These are phyloP conservation scores for Cherax destructor DNA, from an alignment of 1,140 invertebrate genomes.

Conservation along the genomic window DNA sequence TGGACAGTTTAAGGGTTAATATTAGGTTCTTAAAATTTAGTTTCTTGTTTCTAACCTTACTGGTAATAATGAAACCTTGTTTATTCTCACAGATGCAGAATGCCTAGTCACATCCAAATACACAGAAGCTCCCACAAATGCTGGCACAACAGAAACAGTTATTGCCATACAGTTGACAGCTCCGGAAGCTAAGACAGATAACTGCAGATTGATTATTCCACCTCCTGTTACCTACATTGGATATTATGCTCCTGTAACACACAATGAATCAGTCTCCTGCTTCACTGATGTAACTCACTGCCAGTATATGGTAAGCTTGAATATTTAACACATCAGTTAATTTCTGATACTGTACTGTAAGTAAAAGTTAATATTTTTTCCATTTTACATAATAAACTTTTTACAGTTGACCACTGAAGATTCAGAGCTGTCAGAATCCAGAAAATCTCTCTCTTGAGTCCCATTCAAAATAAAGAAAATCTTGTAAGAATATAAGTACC, in stretches of 20 bases:
- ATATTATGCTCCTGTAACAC: conserved; percentile 22
- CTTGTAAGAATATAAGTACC: no score
- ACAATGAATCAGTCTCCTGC: not conserved
- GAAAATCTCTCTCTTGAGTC: no score
- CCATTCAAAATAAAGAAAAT: no score
- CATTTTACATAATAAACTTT: no score
- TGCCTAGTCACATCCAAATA: conserved; percentile 47
- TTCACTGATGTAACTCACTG: not conserved
- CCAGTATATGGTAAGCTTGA: not conserved
- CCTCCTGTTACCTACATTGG: conserved; percentile 37
- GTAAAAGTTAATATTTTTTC: no score
- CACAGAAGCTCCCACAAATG: conserved; percentile 10
- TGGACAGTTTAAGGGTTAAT: no score
- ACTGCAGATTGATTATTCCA: conserved; percentile 39
- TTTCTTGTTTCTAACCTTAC: no score
- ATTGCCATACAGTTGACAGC: conserved; percentile 53
- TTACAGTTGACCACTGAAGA: no score
- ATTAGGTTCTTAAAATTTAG: no score
- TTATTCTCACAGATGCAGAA: conserved; percentile 15
- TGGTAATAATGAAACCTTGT: not conserved
- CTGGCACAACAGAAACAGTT: conserved; percentile 35
- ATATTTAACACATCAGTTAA: not conserved
- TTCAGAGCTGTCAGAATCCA: no score
- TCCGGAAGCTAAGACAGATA: not conserved
- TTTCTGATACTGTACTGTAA: not conserved